Percentiles rank a stretch among this genome's conserved stretches.
Conservation (phyloP, 2,888 invertebrate species). For the Ophion slaviceki region DNA sequence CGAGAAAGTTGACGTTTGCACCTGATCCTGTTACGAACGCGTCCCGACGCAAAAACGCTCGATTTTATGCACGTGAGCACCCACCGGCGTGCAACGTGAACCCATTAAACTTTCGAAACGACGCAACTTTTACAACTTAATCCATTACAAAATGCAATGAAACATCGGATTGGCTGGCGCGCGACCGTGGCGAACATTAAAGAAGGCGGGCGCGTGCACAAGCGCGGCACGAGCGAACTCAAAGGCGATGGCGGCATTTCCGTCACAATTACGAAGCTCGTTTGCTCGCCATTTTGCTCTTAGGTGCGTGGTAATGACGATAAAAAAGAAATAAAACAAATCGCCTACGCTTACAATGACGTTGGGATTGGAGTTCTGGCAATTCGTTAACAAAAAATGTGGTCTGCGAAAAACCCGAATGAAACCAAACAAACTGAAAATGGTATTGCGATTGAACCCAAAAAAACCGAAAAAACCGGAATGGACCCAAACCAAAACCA, state of each 20-base stretch:
- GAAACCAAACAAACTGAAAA: no score
- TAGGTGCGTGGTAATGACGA: background rate
- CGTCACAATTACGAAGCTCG: conserved; percentile 8
- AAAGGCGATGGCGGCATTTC: conserved; percentile 5
- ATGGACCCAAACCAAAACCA: no score
- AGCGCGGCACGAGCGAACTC: conserved; percentile 16
- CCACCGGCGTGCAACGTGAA: background rate
- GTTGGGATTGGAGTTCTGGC: no score
- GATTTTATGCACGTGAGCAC: background rate
- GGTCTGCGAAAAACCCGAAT: no score
- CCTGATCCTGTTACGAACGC: background rate
- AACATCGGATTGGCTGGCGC: background rate
- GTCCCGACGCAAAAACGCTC: background rate
- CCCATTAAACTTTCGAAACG: conserved; percentile 22
- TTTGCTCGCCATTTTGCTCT: background rate
- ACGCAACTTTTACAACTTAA: conserved; percentile 56
- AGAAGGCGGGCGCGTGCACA: background rate
- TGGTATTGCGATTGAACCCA: no score
- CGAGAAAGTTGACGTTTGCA: background rate
- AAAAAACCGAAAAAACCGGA: no score
- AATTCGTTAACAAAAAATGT: no score
- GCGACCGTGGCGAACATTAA: background rate
- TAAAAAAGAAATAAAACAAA: background rate
- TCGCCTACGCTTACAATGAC: no score
- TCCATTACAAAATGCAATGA: conserved; percentile 47